Base-by-base conservation (phyloP, 2,113 vertebrate species). In the Formicarius rufipectus region DNA sequence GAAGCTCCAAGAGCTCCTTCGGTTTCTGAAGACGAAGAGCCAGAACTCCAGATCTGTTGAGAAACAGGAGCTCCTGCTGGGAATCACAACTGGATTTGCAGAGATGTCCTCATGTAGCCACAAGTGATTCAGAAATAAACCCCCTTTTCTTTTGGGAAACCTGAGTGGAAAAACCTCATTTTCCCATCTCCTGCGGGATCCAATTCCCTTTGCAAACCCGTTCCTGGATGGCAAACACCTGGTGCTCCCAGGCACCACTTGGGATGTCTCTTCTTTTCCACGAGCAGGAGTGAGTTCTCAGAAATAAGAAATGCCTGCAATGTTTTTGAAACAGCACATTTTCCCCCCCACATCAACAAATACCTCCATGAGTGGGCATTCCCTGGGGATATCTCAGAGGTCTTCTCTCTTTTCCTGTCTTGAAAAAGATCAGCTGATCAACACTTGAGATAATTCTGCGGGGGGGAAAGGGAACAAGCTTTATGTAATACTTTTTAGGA, bases 181-280 rank as follows among this genome's bases (percentile, higher is more conserved):
- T 94, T 8, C 10, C 31, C 25, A n/a, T n/a, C 52, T 40, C 1
- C 0, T 0, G 4, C 28, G 14, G 3, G 5, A n/a, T 81, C 30
- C 72, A 3, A 53, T 10, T 18, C 2, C 9, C 50, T 66, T 83
- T 33, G 33, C 7, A 89, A 72, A 89, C 12, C 37, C 67, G 16
- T 42, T 20, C 27, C 40, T 75, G 49, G 4, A 17, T 82, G 80
- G 44, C 24, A 80, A 87, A 66, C 45, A 44, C 53, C 28, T 22
- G 66, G 37, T 21, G 17, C 11, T 40, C 64, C 9, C 11, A 30
- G 4, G 55, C 20, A 44, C 9, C 14, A 7, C 6, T 3, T 60
- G 45, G 62, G 53, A 39, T 58, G 78, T 66, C 10, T 87, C 21
- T 42, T 44, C 42, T 53, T 85, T 76, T 80, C 63, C 55, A 25